Conservation (phyloP, 2,888 invertebrate species). For the Tyria jacobaeae region DNA sequence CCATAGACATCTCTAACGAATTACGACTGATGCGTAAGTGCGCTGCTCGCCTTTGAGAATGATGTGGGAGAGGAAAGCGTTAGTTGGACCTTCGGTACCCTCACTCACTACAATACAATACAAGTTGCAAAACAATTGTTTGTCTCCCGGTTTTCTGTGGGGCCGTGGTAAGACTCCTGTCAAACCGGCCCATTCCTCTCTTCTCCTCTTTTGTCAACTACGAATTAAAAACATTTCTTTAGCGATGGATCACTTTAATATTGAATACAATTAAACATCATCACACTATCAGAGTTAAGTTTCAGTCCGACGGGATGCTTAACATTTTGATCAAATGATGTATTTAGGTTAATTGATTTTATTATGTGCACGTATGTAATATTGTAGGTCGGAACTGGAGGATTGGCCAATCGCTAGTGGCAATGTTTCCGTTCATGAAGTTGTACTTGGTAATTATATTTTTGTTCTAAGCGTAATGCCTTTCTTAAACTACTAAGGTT, state of each 20-base stretch:
- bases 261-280: slow-evolving; percentile 6
- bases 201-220: too few species aligned
- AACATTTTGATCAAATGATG: slow-evolving; percentile 10
- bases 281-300: background rate
- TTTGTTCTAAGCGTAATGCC: background rate
- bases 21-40: too few species aligned
- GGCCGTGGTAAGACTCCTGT: too few species aligned
- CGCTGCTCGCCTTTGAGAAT: too few species aligned
- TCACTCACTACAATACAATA: too few species aligned
- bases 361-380: slow-evolving; percentile 6
- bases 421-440: slow-evolving; percentile 11
- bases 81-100: too few species aligned
- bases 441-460: slow-evolving; percentile 4
- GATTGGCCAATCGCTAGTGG: background rate
- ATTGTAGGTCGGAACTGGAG: slow-evolving; percentile 7
- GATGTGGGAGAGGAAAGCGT: too few species aligned
- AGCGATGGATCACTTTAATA: slow-evolving; percentile 1
- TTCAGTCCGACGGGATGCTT: slow-evolving; percentile 4
- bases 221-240: background rate
- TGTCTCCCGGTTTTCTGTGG: too few species aligned
- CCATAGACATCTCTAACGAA: too few species aligned
- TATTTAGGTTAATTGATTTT: slow-evolving; percentile 17
- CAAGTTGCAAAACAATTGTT: too few species aligned
- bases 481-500: background rate
- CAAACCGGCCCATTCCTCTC: too few species aligned